These are phyloP conservation scores for Limnephilus lunatus DNA, from an alignment of 2,888 invertebrate species.

Conservation along the genomic window DNA sequence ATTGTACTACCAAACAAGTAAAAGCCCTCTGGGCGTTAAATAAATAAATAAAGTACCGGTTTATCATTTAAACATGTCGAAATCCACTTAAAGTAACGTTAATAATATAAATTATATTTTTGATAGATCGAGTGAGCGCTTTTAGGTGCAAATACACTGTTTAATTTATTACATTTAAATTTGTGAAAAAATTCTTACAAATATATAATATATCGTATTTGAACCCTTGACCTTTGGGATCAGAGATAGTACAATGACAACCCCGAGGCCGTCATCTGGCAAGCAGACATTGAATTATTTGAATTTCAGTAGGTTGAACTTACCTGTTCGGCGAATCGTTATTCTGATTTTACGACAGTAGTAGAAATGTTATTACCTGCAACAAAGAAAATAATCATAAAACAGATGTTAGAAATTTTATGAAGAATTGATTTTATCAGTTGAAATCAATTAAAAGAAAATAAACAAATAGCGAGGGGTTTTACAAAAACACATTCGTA, in stretches of 20 bases:
- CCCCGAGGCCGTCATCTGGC: neutral
- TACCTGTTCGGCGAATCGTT: neutral
- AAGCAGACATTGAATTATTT: neutral
- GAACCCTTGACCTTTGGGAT: neutral
- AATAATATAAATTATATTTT: neutral
- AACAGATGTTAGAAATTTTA: neutral
- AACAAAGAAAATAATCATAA: conserved; percentile 19
- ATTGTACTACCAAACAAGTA: too few relatives aligned
- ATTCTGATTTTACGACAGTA: neutral
- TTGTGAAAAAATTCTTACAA: too few relatives aligned
- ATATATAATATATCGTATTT: neutral
- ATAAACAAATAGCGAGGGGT: neutral
- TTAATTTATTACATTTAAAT: too few relatives aligned
- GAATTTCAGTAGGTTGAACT: neutral
- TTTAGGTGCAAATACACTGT: too few relatives aligned
- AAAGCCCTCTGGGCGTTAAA: too few relatives aligned
- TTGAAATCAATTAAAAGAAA: neutral
- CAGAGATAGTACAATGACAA: neutral
- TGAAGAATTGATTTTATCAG: too few relatives aligned
- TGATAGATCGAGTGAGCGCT: neutral
- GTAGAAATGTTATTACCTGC: neutral
- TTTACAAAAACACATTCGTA: too few relatives aligned
- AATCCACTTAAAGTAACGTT: neutral
- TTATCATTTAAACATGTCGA: neutral
- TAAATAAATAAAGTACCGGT: too few relatives aligned